phyloP scores from a whole-genome alignment of 2,113 vertebrate species.

The Hippolais icterina region DNA sequence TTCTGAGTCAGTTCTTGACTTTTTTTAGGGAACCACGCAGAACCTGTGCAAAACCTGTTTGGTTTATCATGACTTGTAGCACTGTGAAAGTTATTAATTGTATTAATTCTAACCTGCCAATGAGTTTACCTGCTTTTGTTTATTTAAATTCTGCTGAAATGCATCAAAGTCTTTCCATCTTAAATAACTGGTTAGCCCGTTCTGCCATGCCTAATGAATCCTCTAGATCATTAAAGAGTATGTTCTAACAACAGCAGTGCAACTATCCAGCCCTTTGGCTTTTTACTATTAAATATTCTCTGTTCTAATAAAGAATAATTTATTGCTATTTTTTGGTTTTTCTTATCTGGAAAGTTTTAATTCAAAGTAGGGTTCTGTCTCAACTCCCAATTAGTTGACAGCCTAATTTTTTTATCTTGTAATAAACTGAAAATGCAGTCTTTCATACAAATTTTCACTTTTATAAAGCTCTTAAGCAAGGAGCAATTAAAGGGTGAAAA shows the following conservation, averaged over 20 bases:
- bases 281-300: not conserved
- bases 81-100: not conserved
- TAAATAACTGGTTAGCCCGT: not conserved
- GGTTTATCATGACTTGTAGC: not conserved
- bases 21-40: not conserved
- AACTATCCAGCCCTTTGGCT: not conserved
- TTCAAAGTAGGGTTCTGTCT: not conserved
- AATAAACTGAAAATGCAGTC: not conserved
- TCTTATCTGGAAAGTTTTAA: not conserved
- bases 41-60: not conserved
- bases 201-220: not conserved
- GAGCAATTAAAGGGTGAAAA: not conserved
- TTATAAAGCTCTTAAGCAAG: not conserved
- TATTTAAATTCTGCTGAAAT: not conserved
- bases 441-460: not conserved
- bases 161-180: not conserved
- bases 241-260: not conserved
- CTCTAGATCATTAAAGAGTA: not conserved
- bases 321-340: not conserved
- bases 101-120: not conserved
- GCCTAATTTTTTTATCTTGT: not conserved
- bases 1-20: not conserved
- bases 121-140: not conserved
- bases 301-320: not conserved
- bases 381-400: not conserved